Evolutionary conservation across 2,888 invertebrate species (phyloP).

Genomic region (Neoaliturus tenellus): DNA sequence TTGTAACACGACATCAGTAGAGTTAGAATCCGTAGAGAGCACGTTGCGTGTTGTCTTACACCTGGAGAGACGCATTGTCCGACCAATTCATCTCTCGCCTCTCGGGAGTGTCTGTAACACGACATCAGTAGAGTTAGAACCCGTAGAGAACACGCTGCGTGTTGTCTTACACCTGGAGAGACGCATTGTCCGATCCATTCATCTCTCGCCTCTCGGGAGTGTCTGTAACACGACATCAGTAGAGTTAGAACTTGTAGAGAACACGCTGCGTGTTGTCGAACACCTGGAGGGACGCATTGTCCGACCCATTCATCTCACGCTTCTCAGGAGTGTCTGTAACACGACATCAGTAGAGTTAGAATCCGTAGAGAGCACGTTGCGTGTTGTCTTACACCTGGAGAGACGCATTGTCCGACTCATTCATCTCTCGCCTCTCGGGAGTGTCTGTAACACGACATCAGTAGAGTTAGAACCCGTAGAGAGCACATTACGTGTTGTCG

Average conservation of each 20-base stretch:
- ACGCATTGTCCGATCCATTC: neutral
- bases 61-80: neutral
- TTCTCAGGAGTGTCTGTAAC: neutral
- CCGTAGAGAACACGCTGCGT: slow-evolving; percentile 14
- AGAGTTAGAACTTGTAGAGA: slow-evolving; percentile 72
- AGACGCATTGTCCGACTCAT: slow-evolving; percentile 5
- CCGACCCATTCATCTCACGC: slow-evolving; percentile 29
- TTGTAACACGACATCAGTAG: neutral
- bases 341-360: slow-evolving; percentile 76
- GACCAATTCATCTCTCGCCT: neutral
- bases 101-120: neutral
- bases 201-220: neutral
- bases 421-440: slow-evolving; percentile 62
- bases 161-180: neutral
- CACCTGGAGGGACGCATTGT: slow-evolving; percentile 11
- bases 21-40: neutral
- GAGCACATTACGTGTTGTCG: slow-evolving; percentile 57
- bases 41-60: neutral
- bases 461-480: slow-evolving; percentile 73
- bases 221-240: slow-evolving; percentile 76
- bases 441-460: slow-evolving; percentile 72
- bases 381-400: slow-evolving; percentile 3
- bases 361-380: slow-evolving; percentile 64
- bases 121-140: slow-evolving; percentile 74
- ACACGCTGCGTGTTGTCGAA: slow-evolving; percentile 54